Base-by-base conservation (phyloP, 2,888 invertebrate genomes). In the Xanthostigma xanthostigma region DNA sequence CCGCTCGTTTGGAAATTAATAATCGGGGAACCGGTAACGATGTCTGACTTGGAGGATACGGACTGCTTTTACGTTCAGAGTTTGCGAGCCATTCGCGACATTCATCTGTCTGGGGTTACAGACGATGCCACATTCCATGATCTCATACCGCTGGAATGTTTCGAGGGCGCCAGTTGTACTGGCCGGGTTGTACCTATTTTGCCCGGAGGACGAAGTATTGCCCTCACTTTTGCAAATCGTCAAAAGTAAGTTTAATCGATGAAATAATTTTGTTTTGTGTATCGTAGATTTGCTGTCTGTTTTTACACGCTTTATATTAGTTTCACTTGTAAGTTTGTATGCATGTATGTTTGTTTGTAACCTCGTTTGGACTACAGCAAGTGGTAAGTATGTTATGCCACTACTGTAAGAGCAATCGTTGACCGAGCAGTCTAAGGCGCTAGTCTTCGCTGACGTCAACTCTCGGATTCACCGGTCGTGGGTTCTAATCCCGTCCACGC, bases 1-100 rank as follows among this genome's bases (percentile, higher is more conserved):
- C 75, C 78, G 1, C 60, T 74, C 36, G 71, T 79, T 40, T 79
- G 79, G 79, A 79, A 79, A 59, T 64, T 76, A 46, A 62, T 79
- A 38, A 75, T 75, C 9, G 75, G 75, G 10, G 75, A 77, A 60
- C 69, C 73, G 1, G 70, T 76, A 2, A 68, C 67, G 2, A 68
- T 72, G n/a, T 73, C 75, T 52, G 79, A 79, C 58, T 62, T 79
- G 52, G 78, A 78, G 62, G 79, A 79, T 60, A 74, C 70, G 9
- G 75, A 77, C 58, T 65, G 68, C 45, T 67, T 75, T 58, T 76
- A 74, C 56, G 68, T 74, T 35, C 75, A 76, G 58, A 77, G 74
- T 57, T 62, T 79, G 53, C 64, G 72, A 49, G 75, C 75, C 43
- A 76, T 79, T 43, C 61, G 74, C 36, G 74, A 78, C 56, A 76